Base-by-base conservation (phyloP, 92 coral and sea anemone genomes). In the Palythoa grandiflora region DNA sequence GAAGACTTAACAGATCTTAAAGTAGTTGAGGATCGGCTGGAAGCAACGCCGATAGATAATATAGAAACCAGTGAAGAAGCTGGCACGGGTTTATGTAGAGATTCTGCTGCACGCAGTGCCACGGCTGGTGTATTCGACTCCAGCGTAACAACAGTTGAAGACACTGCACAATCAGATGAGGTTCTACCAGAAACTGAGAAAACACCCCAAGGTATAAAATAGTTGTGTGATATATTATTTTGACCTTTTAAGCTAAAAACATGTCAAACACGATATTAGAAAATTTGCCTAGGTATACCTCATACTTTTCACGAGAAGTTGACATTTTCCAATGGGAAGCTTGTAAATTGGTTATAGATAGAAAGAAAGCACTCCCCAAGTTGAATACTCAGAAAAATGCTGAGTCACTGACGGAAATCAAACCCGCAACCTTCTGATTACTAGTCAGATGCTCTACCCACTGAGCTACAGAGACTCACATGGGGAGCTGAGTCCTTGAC, bases 191-290 rank as follows among this genome's bases (percentile, higher is more conserved):
- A 54, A 47, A 86, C 20, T 11, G 77, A 17, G 38, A 40, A 38
- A 71, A 52, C 70, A 12, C 59, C 65, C 20, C 74, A 71, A 75
- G 83, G 83, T 86, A 37, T 16, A 17, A 47, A 50, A 28, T 28
- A 28, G 28, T 28, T 70, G 38, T 12, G 14, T 37, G 75, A 40
- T 1, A 14, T 60, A 48, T 8, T 35, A 19, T 66, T 40, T 16
- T 52, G 28, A 5, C 15, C 12, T 84, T 37, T 48, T 6, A 40
- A 17, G 8, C 38, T 77, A 73, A 66, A 88, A 83, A 38, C 36
- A 44, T 44, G 6, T 44, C 50, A 44, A 44, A 1, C 1, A 2
- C 7, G 0, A 44, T 0, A 44, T 8, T 44, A 8, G 50, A 44
- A 5, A 44, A 44, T 44, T 44, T 6, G 3, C 47, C 47, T 2